Evolutionary conservation across 2,797 vertebrate species (phyloP).

Genomic region (Limnodromus scolopaceus): DNA sequence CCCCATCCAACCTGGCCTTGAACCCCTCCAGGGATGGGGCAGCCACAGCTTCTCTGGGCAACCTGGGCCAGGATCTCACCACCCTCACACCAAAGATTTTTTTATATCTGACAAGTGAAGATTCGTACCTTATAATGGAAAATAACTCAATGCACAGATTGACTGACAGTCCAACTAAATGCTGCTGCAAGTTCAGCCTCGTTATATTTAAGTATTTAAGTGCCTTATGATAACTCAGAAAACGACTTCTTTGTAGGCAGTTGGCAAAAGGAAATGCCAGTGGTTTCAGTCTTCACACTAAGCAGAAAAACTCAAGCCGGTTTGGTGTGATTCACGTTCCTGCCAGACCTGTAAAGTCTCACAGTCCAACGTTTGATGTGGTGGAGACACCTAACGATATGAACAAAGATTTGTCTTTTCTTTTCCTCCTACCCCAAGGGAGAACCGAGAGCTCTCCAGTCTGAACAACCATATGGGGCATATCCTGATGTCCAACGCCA

Average conservation of each 20-base stretch:
- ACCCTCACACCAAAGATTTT: neutral
- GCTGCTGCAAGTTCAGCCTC: neutral
- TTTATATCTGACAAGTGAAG: neutral
- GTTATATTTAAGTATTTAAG: neutral
- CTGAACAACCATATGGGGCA: accelerated
- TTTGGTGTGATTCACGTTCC: neutral
- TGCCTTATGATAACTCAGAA: neutral
- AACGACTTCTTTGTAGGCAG: neutral
- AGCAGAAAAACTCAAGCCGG: neutral
- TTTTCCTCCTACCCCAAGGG: neutral
- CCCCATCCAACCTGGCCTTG: neutral
- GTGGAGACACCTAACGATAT: neutral
- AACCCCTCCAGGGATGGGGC: neutral
- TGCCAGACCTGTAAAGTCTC: neutral
- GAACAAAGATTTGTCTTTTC: neutral
- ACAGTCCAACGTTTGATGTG: neutral
- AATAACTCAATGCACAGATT: neutral
- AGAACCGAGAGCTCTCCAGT: neutral
- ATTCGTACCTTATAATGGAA: neutral
- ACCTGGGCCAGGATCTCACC: neutral
- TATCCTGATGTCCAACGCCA: neutral
- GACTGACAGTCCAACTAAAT: neutral
- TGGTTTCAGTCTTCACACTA: neutral
- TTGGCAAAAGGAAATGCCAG: accelerated
- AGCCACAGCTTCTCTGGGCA: neutral